These are phyloP conservation scores for Watsonalla cultraria DNA, from an alignment of 2,888 invertebrate genomes.

Conservation along the genomic window DNA sequence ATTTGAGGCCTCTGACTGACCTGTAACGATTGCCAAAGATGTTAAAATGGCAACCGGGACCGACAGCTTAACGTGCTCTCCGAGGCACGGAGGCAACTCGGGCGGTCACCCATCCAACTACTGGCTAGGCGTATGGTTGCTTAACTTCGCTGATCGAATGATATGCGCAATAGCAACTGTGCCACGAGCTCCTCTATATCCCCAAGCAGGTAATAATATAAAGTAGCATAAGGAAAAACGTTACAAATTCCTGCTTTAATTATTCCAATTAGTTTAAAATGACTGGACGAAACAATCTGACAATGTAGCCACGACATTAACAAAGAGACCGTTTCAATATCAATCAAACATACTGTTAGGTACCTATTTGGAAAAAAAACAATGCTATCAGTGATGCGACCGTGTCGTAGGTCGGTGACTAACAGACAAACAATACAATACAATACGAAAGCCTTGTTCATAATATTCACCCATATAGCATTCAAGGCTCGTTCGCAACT, in stretches of 20 bases:
- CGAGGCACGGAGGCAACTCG: too few relatives aligned
- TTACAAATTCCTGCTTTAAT: not conserved
- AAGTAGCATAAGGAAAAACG: conserved; percentile 5
- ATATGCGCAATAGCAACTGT: too few relatives aligned
- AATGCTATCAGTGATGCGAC: conserved; percentile 41
- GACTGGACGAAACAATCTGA: conserved; percentile 19
- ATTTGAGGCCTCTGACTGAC: too few relatives aligned
- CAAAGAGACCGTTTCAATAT: conserved; percentile 26
- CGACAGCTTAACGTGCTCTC: too few relatives aligned
- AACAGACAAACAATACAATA: conserved; percentile 27
- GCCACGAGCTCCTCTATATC: too few relatives aligned
- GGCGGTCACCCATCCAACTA: too few relatives aligned
- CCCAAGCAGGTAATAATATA: not conserved
- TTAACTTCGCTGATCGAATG: too few relatives aligned
- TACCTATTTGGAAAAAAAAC: conserved; percentile 23
- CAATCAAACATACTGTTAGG: not conserved
- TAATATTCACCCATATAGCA: conserved; percentile 34
- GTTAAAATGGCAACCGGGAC: too few relatives aligned
- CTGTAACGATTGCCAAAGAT: too few relatives aligned
- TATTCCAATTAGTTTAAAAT: not conserved
- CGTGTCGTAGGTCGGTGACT: conserved; percentile 23
- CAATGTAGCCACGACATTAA: conserved; percentile 11
- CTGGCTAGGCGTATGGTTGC: too few relatives aligned
- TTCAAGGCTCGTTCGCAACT: conserved; percentile 45
- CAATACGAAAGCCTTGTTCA: conserved; percentile 32